These are phyloP conservation scores for Astropecten irregularis DNA, from an alignment of 53 echinoderm and acorn worm species.

Conservation along the genomic window DNA sequence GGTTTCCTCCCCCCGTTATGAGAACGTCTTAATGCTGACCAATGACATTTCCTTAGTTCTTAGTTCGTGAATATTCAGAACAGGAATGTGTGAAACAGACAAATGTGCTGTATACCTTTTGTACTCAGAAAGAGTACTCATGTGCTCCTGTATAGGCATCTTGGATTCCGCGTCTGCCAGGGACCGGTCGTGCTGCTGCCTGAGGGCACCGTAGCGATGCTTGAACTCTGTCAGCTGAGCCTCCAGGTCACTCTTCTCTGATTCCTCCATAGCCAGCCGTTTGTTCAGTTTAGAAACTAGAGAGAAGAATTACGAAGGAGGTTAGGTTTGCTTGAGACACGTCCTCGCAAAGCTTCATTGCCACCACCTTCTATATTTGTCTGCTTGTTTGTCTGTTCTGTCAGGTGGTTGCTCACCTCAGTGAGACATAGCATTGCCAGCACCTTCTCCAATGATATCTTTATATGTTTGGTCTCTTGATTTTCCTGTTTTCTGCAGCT, in stretches of 20 bases:
- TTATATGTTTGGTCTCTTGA: no score
- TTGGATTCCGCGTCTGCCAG: conserved; percentile 67
- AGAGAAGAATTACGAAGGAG: neutral
- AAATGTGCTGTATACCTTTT: conserved; percentile 84
- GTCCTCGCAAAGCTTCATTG: neutral
- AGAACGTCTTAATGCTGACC: no score
- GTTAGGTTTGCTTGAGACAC: neutral
- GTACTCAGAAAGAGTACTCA: conserved; percentile 72
- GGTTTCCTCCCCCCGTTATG: no score
- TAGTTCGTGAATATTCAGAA: no score
- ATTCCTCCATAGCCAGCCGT: conserved; percentile 73
- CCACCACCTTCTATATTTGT: no score
- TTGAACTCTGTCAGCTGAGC: conserved; percentile 64
- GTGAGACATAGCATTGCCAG: no score
- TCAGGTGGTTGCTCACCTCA: no score
- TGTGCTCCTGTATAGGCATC: conserved; percentile 85
- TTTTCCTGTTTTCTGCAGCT: no score
- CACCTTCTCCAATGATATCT: no score
- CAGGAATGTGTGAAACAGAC: no score
- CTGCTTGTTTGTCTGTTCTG: no score
- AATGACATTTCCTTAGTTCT: no score
- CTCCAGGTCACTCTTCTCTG: conserved; percentile 80
- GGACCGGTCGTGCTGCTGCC: conserved; percentile 76
- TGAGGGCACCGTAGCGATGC: conserved; percentile 76
- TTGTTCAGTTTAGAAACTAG: conserved; percentile 75